Evolutionary conservation across 2,113 vertebrate species (phyloP), one percentile per base, ranked within the genome.

Genomic region (Pavo muticus): DNA sequence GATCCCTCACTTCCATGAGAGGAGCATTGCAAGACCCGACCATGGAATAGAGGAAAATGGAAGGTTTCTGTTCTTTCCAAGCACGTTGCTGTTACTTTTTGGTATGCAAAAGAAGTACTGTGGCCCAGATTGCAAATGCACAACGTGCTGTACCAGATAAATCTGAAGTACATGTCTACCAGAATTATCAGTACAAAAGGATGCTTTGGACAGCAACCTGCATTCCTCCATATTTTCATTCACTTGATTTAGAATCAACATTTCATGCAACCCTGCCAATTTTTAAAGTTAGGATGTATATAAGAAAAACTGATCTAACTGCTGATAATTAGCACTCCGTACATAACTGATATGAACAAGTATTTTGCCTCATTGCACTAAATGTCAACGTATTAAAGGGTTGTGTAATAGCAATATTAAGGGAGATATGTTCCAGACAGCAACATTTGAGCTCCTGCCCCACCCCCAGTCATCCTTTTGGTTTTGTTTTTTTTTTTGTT

Each of bases 21-120:
- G 30, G 68, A 52, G 24, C 47, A 7, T 45, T 54, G n/a, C 12
- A 63, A 56, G 35, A 48, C 10, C 7, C 27, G 42, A 21, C 5
- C 7, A 18, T 2, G 24, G 29, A 48, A 27, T 24, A 68, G 1
- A 30, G 15, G 15, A 30, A 60, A 15, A 45, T 0, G 2, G 17
- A 37, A 29, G 6, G 57, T 27, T 45, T 44, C 32, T 24, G 24
- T 27, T 52, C 60, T 45, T 50, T n/a, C 50, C 52, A 35, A 67
- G 39, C 6, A 7, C 2, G 4, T 6, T 60, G 27, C 52, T 52
- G 65, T 24, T 39, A 13, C 21, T 45, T 40, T 70, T 48, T 44
- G 37, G 32, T 16, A 29, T 3, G 40, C 0, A 14, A 35, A 61
- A 59, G 32, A 3, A 16, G 35, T 50, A 76, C 35, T 82, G 37